Evolutionary conservation across 2,888 invertebrate species (phyloP).

Genomic region (Fabriciana adippe): DNA sequence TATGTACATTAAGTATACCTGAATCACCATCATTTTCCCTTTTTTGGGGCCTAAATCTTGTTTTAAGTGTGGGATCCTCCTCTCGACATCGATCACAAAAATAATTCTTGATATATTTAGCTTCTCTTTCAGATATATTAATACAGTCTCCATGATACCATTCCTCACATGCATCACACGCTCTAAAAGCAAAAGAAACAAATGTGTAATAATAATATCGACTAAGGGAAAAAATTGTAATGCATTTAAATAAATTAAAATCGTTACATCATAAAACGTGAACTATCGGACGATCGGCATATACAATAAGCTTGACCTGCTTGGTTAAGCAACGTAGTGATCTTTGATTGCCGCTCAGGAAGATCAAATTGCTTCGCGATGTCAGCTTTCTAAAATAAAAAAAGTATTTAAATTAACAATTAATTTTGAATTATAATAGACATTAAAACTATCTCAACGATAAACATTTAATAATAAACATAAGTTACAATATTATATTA

Average conservation of each 20-base stretch:
- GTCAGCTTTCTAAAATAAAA: conserved; percentile 87
- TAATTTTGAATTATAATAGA: not conserved
- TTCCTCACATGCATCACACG: conserved; percentile 98
- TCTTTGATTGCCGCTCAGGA: conserved; percentile 95
- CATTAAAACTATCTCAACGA: not conserved
- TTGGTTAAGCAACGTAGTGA: conserved; percentile 92
- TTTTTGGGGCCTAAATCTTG: conserved; percentile 78
- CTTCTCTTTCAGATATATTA: conserved; percentile 95
- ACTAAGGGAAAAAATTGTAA: not conserved
- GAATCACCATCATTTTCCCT: conserved; percentile 73
- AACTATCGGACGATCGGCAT: conserved; percentile 95
- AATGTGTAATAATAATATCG: not conserved
- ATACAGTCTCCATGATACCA: conserved; percentile 99
- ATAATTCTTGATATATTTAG: conserved; percentile 96
- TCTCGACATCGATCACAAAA: conserved; percentile 93
- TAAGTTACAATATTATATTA: not conserved
- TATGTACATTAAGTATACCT: conserved; percentile 47
- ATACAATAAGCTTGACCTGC: conserved; percentile 97
- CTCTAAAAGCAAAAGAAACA: conserved; percentile 76
- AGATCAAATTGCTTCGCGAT: conserved; percentile 94
- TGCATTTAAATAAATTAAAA: conserved; percentile 1
- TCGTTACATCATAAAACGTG: conserved; percentile 96
- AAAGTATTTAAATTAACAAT: not conserved
- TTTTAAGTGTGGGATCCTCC: conserved; percentile 90
- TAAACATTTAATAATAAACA: not conserved